These are phyloP conservation scores for Hypocryptadius cinnamomeus DNA, from an alignment of 2,113 vertebrate genomes.

Conservation along the genomic window DNA sequence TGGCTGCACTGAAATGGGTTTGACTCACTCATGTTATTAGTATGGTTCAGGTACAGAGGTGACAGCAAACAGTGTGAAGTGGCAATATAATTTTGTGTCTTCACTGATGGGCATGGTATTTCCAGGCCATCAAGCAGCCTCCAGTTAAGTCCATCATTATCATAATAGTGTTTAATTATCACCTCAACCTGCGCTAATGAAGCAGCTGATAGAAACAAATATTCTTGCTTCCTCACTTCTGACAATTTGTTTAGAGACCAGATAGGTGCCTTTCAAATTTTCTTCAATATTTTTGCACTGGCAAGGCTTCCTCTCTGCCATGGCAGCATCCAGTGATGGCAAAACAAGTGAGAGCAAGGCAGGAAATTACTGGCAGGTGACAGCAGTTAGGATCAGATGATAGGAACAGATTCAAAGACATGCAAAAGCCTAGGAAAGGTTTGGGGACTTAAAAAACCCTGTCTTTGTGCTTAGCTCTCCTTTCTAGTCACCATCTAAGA, in stretches of 20 bases:
- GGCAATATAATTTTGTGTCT: not conserved
- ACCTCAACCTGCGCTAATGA: not conserved
- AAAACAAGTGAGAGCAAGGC: not conserved
- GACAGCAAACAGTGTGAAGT: not conserved
- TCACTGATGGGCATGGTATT: not conserved
- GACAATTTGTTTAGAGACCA: not conserved
- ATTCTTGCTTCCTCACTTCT: not conserved
- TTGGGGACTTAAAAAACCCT: accelerated
- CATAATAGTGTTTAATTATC: not conserved
- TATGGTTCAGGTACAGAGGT: not conserved
- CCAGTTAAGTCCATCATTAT: not conserved
- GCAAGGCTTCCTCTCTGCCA: not conserved
- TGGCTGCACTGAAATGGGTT: not conserved
- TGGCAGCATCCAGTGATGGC: not conserved
- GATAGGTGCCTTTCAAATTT: not conserved
- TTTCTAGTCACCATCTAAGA: not conserved
- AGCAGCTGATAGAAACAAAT: not conserved
- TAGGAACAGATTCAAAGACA: not conserved
- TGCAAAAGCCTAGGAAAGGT: not conserved
- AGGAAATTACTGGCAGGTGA: not conserved
- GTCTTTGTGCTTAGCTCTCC: accelerated
- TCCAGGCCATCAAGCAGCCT: not conserved
- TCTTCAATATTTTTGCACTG: not conserved
- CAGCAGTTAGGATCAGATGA: not conserved
- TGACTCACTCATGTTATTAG: not conserved